Conservation (phyloP, 1,140 invertebrate genomes). For the Alviniconcha marisindica region DNA sequence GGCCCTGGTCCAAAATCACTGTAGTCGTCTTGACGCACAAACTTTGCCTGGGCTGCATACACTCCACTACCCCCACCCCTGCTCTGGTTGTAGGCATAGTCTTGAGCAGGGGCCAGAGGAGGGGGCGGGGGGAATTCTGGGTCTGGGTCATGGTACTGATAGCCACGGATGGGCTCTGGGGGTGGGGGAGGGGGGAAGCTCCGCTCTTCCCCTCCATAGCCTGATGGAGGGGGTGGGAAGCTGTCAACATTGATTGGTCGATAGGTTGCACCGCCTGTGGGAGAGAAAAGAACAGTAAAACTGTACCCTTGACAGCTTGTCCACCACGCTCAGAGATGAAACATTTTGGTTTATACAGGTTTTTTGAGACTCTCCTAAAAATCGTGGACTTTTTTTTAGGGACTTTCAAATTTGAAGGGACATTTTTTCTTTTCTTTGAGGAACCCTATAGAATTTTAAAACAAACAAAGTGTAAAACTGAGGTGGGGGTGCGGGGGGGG, state of each 20-base stretch:
- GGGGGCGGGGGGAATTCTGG: constrained; percentile 51
- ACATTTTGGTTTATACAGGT: no score
- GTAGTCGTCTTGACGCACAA: constrained; percentile 44
- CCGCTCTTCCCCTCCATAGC: constrained; percentile 41
- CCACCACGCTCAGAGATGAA: no score
- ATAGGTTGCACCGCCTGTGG: constrained; percentile 18
- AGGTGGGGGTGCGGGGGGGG: no score
- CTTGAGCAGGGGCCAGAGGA: constrained; percentile 37
- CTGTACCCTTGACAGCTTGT: no score
- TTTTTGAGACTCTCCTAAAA: no score
- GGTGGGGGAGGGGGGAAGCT: constrained; percentile 58
- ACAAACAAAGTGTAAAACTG: no score
- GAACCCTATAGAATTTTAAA: no score
- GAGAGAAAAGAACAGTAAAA: no score
- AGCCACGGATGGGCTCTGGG: constrained; percentile 36
- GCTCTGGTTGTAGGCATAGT: constrained; percentile 38
- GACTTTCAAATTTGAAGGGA: no score
- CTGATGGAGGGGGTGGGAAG: constrained; percentile 58
- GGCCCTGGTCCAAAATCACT: constrained; percentile 36
- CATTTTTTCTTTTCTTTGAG: no score
- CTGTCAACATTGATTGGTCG: constrained; percentile 56
- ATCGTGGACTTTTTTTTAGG: no score
- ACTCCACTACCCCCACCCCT: constrained; percentile 39
- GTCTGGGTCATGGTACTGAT: constrained; percentile 41
- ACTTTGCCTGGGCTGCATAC: constrained; percentile 30